Evolutionary conservation across 2,113 vertebrate species (phyloP), one percentile per base, ranked within the genome.

Genomic region (Salvelinus sp.): DNA sequence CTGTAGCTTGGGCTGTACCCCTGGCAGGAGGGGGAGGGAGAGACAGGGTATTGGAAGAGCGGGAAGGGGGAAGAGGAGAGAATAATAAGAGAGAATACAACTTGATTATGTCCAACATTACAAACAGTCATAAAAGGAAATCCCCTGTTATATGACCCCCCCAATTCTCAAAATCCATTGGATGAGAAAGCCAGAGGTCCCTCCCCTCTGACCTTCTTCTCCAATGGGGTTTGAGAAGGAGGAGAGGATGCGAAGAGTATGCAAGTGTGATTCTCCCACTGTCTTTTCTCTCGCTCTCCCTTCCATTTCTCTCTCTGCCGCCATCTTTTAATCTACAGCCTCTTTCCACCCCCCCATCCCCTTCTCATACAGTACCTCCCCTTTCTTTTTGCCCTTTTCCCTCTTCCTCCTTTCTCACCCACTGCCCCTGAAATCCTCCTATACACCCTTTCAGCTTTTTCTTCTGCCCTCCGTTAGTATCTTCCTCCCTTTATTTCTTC

Each of bases 1-100:
- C 48, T 16, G 48, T 50, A 13, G 2, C 48, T 79, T 98, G 93
- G 0, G 98, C 98, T 0, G 97, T 95, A 65, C 94, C 91, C 86
- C 98, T 99, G 81, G 2, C n/a, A 0, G 18, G 7, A 27, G 18
- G 25, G 23, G 25, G 25, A 16, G 22, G 13, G 63, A 38, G 48
- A 44, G 1, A 16, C 0, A 3, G 5, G 30, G 48, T n/a, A n/a
- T n/a, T n/a, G n/a, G 48, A 25, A 25, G 25, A 25, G 2, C 3
- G n/a, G n/a, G 33, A 22, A 23, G 10, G 23, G 2, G 27, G 27
- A 27, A 27, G 2, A 2, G 2, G 2, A 2, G 27, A 27, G 25
- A 25, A 2, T 0, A 25, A 25, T n/a, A 30, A 10, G 13, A 22
- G n/a, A 22, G n/a, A 16, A 62, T 9, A 62, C n/a, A 2, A 62